These are phyloP conservation scores for Rhagonycha lutea DNA, from an alignment of 2,888 invertebrate genomes.

Conservation along the genomic window DNA sequence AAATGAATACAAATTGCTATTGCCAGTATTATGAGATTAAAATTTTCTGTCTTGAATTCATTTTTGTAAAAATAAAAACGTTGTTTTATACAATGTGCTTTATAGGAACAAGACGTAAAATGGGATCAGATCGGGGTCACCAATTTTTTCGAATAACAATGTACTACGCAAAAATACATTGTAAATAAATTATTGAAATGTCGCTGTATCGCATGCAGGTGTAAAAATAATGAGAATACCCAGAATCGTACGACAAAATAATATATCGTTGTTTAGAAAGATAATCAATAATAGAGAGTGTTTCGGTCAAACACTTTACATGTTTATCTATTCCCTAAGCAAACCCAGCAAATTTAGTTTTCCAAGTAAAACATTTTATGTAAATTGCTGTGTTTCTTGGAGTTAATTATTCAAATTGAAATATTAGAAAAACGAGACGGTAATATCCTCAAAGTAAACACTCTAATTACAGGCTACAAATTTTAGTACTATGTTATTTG, in stretches of 20 bases:
- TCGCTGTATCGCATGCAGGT: not conserved
- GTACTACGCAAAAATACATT: not conserved
- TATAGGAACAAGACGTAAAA: no score
- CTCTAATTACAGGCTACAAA: not conserved
- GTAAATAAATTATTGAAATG: not conserved
- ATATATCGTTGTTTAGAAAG: not conserved
- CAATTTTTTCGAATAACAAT: not conserved
- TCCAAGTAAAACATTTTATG: not conserved
- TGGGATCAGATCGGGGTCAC: not conserved
- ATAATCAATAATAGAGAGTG: not conserved
- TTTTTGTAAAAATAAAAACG: no score
- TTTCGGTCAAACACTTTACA: not conserved
- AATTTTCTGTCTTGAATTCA: not conserved
- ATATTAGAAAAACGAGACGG: not conserved
- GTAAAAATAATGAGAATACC: not conserved
- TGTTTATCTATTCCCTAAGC: not conserved
- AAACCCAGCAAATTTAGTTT: not conserved
- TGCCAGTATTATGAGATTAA: not conserved
- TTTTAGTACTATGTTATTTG: not conserved
- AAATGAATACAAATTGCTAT: not conserved
- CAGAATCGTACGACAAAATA: not conserved
- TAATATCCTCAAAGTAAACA: not conserved
- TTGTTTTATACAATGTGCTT: no score
- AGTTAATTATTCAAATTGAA: not conserved
- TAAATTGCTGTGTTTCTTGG: not conserved